Conservation (phyloP, 2,113 vertebrate species). For the Rhinoderma darwinii region DNA sequence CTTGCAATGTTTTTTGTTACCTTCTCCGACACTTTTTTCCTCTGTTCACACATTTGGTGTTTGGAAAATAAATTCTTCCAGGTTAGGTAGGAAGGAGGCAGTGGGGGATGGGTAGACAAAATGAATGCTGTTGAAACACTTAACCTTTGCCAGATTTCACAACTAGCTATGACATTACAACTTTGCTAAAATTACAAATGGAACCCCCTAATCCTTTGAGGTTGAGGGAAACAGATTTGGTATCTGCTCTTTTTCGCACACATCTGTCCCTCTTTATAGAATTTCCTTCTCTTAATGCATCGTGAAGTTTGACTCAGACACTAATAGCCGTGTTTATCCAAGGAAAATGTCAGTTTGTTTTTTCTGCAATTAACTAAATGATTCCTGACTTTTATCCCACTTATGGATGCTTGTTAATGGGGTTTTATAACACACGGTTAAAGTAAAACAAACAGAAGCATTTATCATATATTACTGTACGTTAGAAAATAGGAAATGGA, state of each 20-base stretch:
- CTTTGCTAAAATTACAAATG: conserved; percentile 59
- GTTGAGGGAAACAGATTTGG: conserved; percentile 37
- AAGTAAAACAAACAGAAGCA: conserved; percentile 55
- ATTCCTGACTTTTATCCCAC: conserved; percentile 63
- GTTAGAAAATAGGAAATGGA: conserved; percentile 63
- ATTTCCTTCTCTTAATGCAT: conserved; percentile 86
- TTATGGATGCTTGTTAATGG: conserved; percentile 59
- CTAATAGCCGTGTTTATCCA: conserved; percentile 77
- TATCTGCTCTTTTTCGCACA: conserved; percentile 58
- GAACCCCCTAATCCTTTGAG: conserved; percentile 61
- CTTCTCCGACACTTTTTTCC: not conserved
- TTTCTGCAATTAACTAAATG: conserved; percentile 79
- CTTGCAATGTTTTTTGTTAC: not conserved
- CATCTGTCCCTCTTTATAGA: conserved; percentile 68
- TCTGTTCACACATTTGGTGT: conserved; percentile 2
- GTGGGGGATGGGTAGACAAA: conserved; percentile 14
- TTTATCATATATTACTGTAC: conserved; percentile 60
- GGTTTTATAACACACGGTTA: conserved; percentile 33
- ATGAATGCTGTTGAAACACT: conserved; percentile 54
- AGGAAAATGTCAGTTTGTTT: conserved; percentile 77
- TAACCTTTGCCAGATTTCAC: conserved; percentile 59
- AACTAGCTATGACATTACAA: conserved; percentile 59
- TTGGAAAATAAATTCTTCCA: conserved; percentile 2
- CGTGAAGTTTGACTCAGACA: conserved; percentile 81
- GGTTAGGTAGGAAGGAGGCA: not conserved